Percentiles rank a stretch among this genome's conserved stretches.
phyloP scores from a whole-genome alignment of 2,797 vertebrate genomes.

The Cirrhinus molitorella region DNA sequence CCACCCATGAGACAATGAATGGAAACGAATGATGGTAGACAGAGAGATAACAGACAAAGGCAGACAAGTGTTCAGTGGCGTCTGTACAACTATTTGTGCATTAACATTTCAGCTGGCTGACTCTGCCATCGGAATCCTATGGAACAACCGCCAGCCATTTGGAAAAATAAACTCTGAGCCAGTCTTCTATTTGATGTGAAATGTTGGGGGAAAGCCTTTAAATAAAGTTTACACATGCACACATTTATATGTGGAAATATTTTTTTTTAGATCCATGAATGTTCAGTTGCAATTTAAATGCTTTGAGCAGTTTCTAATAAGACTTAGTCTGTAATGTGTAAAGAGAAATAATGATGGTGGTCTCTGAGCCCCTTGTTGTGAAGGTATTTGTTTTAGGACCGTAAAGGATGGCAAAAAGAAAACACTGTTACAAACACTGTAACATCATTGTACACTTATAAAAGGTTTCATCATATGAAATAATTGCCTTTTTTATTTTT shows the following conservation, averaged over 20 bases:
- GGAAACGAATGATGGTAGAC: slow-evolving; percentile 50
- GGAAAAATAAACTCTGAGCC: neutral
- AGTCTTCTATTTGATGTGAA: neutral
- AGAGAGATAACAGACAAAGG: slow-evolving; percentile 63
- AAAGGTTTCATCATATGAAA: neutral
- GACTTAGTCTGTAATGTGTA: neutral
- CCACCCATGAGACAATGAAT: slow-evolving; percentile 11
- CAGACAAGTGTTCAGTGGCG: slow-evolving; percentile 67
- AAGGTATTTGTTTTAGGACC: slow-evolving; percentile 17
- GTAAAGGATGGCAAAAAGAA: too few species aligned
- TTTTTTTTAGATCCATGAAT: too few species aligned
- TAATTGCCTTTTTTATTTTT: neutral
- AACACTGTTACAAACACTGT: too few species aligned
- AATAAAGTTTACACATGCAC: neutral
- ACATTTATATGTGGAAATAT: too few species aligned
- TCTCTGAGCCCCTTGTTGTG: neutral
- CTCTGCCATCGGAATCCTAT: neutral
- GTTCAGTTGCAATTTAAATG: too few species aligned
- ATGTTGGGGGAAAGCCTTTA: neutral
- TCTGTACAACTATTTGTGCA: slow-evolving; percentile 40
- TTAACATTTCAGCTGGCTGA: slow-evolving; percentile 54
- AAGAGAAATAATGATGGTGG: neutral
- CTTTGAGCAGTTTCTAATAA: slow-evolving; percentile 10
- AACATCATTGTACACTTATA: neutral
- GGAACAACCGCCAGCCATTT: neutral